These are phyloP conservation scores for Nymphalis polychloros DNA, from an alignment of 2,888 invertebrate genomes.

Conservation along the genomic window DNA sequence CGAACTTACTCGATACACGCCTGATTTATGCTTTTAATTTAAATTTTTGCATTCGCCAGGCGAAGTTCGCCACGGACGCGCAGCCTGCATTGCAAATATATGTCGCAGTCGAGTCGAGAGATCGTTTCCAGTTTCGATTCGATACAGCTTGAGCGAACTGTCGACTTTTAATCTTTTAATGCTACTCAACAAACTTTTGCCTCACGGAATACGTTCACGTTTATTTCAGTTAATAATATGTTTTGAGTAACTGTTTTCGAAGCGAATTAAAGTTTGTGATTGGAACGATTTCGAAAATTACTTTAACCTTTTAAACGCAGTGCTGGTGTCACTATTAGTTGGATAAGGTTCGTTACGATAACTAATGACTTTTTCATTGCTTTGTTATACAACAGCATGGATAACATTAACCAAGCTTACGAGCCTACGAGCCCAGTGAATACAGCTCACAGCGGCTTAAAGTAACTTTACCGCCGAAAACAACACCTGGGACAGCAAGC, in stretches of 20 bases:
- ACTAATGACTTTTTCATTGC: slow-evolving; percentile 34
- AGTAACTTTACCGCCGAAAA: slow-evolving; percentile 70
- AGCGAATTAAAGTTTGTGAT: slow-evolving; percentile 32
- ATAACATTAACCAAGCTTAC: slow-evolving; percentile 63
- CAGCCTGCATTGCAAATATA: slow-evolving; percentile 80
- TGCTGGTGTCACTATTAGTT: slow-evolving; percentile 16
- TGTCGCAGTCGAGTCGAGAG: slow-evolving; percentile 68
- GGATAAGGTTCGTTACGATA: slow-evolving; percentile 14
- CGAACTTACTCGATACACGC: slow-evolving; percentile 79
- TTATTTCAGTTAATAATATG: slow-evolving; percentile 55
- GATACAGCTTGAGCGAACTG: slow-evolving; percentile 74
- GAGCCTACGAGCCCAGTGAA: slow-evolving; percentile 62
- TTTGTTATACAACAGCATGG: slow-evolving; percentile 38
- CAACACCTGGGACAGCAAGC: slow-evolving; percentile 67
- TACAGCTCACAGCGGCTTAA: slow-evolving; percentile 70
- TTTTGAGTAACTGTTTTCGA: slow-evolving; percentile 34
- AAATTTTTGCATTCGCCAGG: slow-evolving; percentile 82
- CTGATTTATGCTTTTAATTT: slow-evolving; percentile 83
- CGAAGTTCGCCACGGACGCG: slow-evolving; percentile 77
- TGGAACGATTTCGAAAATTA: slow-evolving; percentile 28
- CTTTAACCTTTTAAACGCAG: slow-evolving; percentile 11
- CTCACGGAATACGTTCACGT: slow-evolving; percentile 53
- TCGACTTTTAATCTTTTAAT: slow-evolving; percentile 81
- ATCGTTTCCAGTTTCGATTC: slow-evolving; percentile 73
- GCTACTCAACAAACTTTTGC: slow-evolving; percentile 75